Conservation (phyloP, 2,888 invertebrate genomes). For the Hirtodrosophila alboralis region DNA sequence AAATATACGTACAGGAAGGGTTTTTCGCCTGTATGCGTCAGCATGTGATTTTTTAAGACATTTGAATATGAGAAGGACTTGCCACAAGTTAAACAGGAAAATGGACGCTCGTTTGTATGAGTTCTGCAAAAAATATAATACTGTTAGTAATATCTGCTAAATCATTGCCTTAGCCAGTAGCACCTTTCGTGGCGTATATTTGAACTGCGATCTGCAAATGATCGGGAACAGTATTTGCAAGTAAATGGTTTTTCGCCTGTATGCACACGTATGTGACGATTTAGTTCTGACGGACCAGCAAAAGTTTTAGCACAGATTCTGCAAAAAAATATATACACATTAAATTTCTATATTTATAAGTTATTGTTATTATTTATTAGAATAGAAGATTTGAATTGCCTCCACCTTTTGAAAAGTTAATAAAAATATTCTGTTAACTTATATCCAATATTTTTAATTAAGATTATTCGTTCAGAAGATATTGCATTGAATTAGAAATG, state of each 20-base stretch:
- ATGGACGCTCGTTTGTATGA: slow-evolving; percentile 84
- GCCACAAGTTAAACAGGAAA: slow-evolving; percentile 82
- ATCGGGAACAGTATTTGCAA: slow-evolving; percentile 83
- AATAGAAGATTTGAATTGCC: too few species aligned
- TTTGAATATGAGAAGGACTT: slow-evolving; percentile 84
- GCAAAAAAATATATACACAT: neutral
- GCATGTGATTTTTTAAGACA: slow-evolving; percentile 83
- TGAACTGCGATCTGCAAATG: slow-evolving; percentile 84
- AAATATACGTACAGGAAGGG: slow-evolving; percentile 74
- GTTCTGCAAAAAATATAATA: slow-evolving; percentile 69
- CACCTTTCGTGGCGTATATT: slow-evolving; percentile 84
- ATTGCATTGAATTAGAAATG: too few species aligned
- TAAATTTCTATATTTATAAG: too few species aligned
- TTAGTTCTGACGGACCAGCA: slow-evolving; percentile 82
- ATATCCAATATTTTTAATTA: too few species aligned
- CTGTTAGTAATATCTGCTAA: neutral
- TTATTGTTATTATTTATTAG: too few species aligned
- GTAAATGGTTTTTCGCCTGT: slow-evolving; percentile 83
- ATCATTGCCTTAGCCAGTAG: too few species aligned
- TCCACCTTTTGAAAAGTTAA: too few species aligned
- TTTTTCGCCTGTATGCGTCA: slow-evolving; percentile 83
- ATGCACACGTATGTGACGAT: slow-evolving; percentile 83
- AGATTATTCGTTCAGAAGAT: too few species aligned
- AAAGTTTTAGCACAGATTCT: slow-evolving; percentile 82
- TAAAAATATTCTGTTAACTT: too few species aligned